Evolutionary conservation across 2,888 invertebrate species (phyloP).

Genomic region (Cryptocephalus primarius): DNA sequence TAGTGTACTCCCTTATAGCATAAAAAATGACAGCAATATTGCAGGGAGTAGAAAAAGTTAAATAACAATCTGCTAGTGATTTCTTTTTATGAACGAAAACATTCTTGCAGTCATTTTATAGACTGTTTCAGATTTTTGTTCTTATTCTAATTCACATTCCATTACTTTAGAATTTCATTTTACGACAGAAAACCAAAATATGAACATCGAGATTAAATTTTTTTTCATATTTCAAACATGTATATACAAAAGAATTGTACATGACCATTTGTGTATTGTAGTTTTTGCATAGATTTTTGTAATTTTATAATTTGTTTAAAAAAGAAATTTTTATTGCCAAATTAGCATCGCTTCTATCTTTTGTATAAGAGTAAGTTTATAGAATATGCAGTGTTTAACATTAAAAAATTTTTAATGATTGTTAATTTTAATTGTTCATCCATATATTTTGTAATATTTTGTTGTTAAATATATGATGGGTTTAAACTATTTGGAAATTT

Average conservation of each 20-base stretch:
- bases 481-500: constrained; percentile 14
- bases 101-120: too few species aligned
- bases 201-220: too few species aligned
- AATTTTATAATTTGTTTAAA: constrained; percentile 25
- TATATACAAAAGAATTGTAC: constrained; percentile 21
- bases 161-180: too few species aligned
- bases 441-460: constrained; percentile 30
- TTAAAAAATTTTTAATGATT: constrained; percentile 20
- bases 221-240: constrained; percentile 1
- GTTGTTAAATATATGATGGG: constrained; percentile 31
- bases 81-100: too few species aligned
- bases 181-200: too few species aligned
- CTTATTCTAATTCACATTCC: too few species aligned
- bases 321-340: constrained; percentile 11
- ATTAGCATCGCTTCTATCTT: constrained; percentile 2
- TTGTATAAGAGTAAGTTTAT: background rate
- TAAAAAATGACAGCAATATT: too few species aligned
- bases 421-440: constrained; percentile 24
- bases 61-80: too few species aligned
- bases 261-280: constrained; percentile 21
- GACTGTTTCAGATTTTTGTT: too few species aligned
- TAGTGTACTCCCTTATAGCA: too few species aligned
- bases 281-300: constrained; percentile 24
- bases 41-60: too few species aligned
- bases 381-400: constrained; percentile 18